Base-by-base conservation (phyloP, 2,888 invertebrate species). In the Netelia virgata region DNA sequence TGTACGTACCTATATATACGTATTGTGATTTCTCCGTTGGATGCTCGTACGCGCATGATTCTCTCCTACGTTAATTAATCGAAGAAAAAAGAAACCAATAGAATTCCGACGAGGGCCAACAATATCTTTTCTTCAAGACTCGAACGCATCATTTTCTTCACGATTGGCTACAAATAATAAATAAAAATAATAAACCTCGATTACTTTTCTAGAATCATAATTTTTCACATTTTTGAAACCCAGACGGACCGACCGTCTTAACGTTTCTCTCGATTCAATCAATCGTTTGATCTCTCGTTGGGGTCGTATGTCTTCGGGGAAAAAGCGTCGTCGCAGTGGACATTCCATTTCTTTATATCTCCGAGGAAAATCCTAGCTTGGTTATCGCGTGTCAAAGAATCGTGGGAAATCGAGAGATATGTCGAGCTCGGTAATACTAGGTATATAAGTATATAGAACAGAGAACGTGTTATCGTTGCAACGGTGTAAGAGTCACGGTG, bases 41-140 rank as follows among this genome's bases (percentile, higher is more conserved):
- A 82, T 78, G 87, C 84, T 86, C 86, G 87, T 86, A 87, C 84
- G 72, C 79, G 59, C 75, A 63, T 43, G 28, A 66, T 76, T 57
- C 66, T 80, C 76, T 83, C 78, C 76, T 64, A 66, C 53, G 64
- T 82, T 87, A 89, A 90, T 90, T 88, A 88, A 87, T 86, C 82
- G 72, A 74, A 11, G 50, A 20, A n/a, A 83, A 73, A 74, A 16
- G 43, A 20, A n/a, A 50, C 75, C 63, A 16, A 36, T 50, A n/a
- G 28, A 43, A 63, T 55, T 36, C 36, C 41, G 9, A 47, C 63
- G 28, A 57, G 16, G 23, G 41, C 36, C 36, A 36, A 36, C 3
- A 36, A 36, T 36, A 36, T 36, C 5, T 36, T 36, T 36, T 36
- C 8, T 6, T 6, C 0, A 6, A 6, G 36, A 36, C 36, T 36